Percentiles rank a stretch among this genome's conserved stretches.
phyloP scores from a whole-genome alignment of 2,888 invertebrate genomes.

The Plusia festucae region DNA sequence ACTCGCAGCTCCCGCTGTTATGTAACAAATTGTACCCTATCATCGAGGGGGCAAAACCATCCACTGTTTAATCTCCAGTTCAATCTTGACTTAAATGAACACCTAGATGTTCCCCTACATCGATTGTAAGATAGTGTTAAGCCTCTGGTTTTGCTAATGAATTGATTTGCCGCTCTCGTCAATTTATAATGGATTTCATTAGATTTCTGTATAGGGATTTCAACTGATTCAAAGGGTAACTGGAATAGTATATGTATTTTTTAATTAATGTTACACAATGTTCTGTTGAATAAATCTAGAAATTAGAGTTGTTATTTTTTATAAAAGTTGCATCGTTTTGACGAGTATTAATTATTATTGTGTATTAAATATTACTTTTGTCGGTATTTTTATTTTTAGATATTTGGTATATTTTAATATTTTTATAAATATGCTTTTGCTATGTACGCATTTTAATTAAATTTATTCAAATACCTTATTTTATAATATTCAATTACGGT shows the following conservation, averaged over 20 bases:
- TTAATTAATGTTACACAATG: not conserved
- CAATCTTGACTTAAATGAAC: conserved; percentile 87
- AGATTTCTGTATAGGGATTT: conserved; percentile 47
- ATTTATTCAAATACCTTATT: too few species aligned
- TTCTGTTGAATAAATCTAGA: not conserved
- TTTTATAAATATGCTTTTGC: too few species aligned
- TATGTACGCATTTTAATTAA: too few species aligned
- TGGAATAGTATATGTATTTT: not conserved
- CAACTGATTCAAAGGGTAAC: conserved; percentile 42
- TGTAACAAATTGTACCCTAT: conserved; percentile 55
- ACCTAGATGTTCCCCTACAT: conserved; percentile 79
- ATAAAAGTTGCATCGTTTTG: too few species aligned
- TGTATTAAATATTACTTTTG: too few species aligned
- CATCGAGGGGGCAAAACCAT: conserved; percentile 71
- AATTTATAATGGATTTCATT: conserved; percentile 70
- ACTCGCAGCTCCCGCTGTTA: conserved; percentile 25
- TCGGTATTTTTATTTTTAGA: too few species aligned
- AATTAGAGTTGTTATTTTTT: not conserved
- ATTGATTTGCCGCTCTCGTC: conserved; percentile 81
- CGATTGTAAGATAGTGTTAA: conserved; percentile 81
- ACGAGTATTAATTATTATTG: too few species aligned
- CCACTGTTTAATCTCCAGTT: conserved; percentile 83
- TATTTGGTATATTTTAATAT: too few species aligned
- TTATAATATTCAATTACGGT: too few species aligned
- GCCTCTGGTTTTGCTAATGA: conserved; percentile 82